phyloP scores from a whole-genome alignment of 1,140 invertebrate genomes.

The Aplysia californica region DNA sequence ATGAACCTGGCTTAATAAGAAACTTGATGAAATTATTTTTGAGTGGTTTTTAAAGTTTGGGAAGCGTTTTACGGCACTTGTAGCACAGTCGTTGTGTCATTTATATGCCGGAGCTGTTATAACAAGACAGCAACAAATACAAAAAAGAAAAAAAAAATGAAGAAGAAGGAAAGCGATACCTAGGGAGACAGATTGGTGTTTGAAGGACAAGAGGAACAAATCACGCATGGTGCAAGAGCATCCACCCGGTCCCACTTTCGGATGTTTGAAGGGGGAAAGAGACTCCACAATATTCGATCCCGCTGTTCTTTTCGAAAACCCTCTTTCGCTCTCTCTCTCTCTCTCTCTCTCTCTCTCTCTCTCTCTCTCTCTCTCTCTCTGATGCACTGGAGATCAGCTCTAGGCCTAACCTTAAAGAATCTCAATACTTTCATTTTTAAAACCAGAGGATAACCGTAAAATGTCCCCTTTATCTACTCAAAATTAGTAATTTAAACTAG shows the following conservation, averaged over 20 bases:
- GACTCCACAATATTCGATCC: background rate
- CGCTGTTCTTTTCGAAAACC: background rate
- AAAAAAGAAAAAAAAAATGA: background rate
- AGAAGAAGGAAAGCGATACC: background rate
- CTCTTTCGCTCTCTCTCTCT: no score
- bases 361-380: background rate
- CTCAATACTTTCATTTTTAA: background rate
- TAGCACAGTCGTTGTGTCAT: no score
- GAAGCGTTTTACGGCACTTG: no score
- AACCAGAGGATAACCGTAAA: background rate
- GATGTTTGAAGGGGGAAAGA: background rate
- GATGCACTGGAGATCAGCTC: background rate
- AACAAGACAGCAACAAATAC: no score
- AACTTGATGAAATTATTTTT: no score
- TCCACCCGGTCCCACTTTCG: background rate
- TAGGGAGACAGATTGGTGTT: background rate
- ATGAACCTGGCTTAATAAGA: no score
- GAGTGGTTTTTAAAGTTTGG: no score
- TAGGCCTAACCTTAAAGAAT: background rate
- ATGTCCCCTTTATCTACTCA: background rate
- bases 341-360: constrained; percentile 9
- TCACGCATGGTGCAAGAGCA: background rate
- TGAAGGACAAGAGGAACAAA: background rate
- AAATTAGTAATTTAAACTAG: no score
- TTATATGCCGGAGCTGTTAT: no score